Conservation (phyloP, 1,140 invertebrate genomes). For the Macrostomum lignano region DNA sequence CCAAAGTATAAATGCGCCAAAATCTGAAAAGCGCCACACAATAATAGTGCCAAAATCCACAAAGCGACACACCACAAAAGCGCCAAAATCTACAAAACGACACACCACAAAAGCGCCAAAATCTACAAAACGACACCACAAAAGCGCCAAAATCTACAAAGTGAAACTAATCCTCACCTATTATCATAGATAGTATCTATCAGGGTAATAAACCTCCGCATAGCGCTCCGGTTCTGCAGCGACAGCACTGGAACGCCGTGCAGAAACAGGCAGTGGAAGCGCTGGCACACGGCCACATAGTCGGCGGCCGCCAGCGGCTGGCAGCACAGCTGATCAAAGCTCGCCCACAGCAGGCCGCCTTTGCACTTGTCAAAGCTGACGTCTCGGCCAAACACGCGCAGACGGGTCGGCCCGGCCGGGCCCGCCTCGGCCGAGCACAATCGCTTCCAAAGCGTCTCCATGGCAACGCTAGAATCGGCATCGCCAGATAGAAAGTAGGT, state of each 20-base stretch:
- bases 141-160: too few relatives aligned
- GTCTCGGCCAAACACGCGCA: conserved; percentile 58
- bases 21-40: too few relatives aligned
- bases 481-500: conserved; percentile 10
- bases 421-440: conserved; percentile 3
- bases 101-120: too few relatives aligned
- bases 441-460: background rate
- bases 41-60: too few relatives aligned
- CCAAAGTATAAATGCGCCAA: too few relatives aligned
- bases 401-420: conserved; percentile 40
- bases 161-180: too few relatives aligned
- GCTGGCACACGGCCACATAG: conserved; percentile 60
- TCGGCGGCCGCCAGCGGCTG: conserved; percentile 68
- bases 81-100: too few relatives aligned
- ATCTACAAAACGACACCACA: too few relatives aligned
- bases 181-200: conserved; percentile 92
- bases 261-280: conserved; percentile 76
- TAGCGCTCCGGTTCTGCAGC: conserved; percentile 43
- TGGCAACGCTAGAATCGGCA: background rate
- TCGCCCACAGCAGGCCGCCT: conserved; percentile 58
- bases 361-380: conserved; percentile 62
- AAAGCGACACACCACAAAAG: too few relatives aligned
- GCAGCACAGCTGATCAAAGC: conserved; percentile 58
- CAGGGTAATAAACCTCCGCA: conserved; percentile 71
- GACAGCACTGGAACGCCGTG: conserved; percentile 56